These are phyloP conservation scores for Hesperophylax magnus DNA, from an alignment of 1,140 invertebrate species.

Conservation along the genomic window DNA sequence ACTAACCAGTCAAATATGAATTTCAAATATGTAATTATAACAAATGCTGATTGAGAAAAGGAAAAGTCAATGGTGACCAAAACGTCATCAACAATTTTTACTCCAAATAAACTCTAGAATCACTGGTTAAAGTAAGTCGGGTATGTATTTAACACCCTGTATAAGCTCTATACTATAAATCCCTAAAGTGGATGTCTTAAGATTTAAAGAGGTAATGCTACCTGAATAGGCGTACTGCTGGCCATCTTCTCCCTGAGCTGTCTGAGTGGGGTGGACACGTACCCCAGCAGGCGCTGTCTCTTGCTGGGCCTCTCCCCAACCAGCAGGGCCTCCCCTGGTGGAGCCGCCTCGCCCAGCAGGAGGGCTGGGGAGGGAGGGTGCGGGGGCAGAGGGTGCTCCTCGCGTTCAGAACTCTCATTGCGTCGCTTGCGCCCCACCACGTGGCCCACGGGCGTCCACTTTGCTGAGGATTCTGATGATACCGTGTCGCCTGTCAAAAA, in stretches of 20 bases:
- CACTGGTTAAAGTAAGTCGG: no score
- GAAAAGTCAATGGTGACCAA: no score
- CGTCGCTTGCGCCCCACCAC: conserved; percentile 67
- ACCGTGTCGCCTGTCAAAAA: conserved; percentile 45
- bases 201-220: background rate
- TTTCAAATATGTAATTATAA: no score
- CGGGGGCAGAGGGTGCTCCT: background rate
- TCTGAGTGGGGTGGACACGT: conserved; percentile 60
- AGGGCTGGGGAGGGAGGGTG: conserved; percentile 24
- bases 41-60: no score
- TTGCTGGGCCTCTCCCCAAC: conserved; percentile 50
- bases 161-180: no score
- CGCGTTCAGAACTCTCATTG: conserved; percentile 57
- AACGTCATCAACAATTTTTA: no score
- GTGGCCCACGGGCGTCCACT: conserved; percentile 59
- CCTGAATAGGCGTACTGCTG: conserved; percentile 54
- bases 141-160: no score
- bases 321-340: conserved; percentile 1
- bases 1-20: no score
- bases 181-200: no score
- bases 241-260: conserved; percentile 48
- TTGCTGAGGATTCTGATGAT: conserved; percentile 47
- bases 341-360: background rate
- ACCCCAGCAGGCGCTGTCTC: conserved; percentile 59
- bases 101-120: no score